These are phyloP conservation scores for Polypedilum vanderplanki DNA, from an alignment of 1,140 invertebrate species.

Conservation along the genomic window DNA sequence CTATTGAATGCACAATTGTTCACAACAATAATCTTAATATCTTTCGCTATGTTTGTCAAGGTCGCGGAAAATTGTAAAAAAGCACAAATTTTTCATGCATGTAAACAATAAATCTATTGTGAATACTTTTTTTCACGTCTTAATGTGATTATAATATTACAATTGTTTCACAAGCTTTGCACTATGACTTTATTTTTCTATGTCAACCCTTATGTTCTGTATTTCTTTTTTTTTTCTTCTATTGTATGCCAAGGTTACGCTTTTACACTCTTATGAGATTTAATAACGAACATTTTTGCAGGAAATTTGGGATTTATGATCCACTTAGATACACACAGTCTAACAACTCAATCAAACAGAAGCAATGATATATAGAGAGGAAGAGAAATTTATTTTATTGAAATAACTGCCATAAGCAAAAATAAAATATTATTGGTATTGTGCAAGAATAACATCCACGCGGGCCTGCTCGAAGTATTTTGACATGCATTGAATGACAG, in stretches of 20 bases:
- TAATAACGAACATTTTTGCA: slow-evolving; percentile 1
- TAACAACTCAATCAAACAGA: background rate
- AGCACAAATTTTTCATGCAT: background rate
- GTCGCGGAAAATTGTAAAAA: slow-evolving; percentile 1
- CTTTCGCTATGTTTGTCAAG: background rate
- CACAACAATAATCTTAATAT: background rate
- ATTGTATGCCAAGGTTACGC: slow-evolving; percentile 3
- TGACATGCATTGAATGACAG: background rate
- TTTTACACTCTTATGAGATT: background rate
- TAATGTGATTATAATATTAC: slow-evolving; percentile 20
- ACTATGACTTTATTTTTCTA: background rate
- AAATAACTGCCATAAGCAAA: too few species aligned
- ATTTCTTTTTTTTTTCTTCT: background rate
- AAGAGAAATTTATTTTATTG: too few species aligned
- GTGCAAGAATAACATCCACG: background rate
- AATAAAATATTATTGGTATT: too few species aligned
- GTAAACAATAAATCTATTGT: background rate
- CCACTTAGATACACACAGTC: background rate
- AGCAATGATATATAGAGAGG: background rate
- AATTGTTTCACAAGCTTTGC: slow-evolving; percentile 12
- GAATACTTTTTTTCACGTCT: background rate
- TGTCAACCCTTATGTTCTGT: background rate
- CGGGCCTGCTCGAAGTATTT: background rate
- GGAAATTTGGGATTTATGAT: slow-evolving; percentile 4
- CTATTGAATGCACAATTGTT: background rate